Percentiles rank a stretch among this genome's conserved stretches.
Evolutionary conservation across 2,797 vertebrate species (phyloP).

Genomic region (Urophycis tenuis): DNA sequence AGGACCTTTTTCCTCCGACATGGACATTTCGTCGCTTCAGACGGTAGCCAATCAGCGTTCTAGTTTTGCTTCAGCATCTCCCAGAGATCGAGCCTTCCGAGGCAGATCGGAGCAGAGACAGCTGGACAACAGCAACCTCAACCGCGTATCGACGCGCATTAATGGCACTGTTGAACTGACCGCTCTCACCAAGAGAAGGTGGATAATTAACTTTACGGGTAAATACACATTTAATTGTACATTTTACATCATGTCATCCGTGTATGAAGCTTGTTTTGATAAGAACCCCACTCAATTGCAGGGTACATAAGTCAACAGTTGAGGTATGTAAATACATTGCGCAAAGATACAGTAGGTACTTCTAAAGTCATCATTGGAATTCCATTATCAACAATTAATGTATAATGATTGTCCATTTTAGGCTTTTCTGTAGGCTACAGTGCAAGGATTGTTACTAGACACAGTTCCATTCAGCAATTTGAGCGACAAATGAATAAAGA

Average conservation of each 20-base stretch:
- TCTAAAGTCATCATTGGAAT: background rate
- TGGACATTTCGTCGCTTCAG: slow-evolving; percentile 23
- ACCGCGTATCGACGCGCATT: slow-evolving; percentile 33
- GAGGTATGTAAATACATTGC: background rate
- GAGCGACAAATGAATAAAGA: background rate
- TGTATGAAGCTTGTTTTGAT: background rate
- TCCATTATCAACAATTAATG: background rate
- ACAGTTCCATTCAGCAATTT: background rate
- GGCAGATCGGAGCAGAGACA: slow-evolving; percentile 40
- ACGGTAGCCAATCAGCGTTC: slow-evolving; percentile 65
- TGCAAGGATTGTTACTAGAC: background rate
- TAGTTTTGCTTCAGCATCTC: slow-evolving; percentile 61
- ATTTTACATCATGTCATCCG: background rate
- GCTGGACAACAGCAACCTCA: slow-evolving; percentile 34
- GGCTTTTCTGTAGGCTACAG: background rate
- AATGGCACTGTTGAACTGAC: slow-evolving; percentile 24
- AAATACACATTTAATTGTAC: background rate
- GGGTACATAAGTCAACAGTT: background rate
- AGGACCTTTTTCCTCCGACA: slow-evolving; percentile 1
- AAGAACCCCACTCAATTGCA: background rate
- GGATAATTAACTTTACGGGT: background rate
- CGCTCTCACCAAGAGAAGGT: background rate
- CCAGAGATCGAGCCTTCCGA: slow-evolving; percentile 27
- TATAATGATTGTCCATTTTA: background rate
- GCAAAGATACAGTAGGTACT: background rate